These are phyloP conservation scores for Rhipidura dahli DNA, from an alignment of 2,113 vertebrate species.

Conservation along the genomic window DNA sequence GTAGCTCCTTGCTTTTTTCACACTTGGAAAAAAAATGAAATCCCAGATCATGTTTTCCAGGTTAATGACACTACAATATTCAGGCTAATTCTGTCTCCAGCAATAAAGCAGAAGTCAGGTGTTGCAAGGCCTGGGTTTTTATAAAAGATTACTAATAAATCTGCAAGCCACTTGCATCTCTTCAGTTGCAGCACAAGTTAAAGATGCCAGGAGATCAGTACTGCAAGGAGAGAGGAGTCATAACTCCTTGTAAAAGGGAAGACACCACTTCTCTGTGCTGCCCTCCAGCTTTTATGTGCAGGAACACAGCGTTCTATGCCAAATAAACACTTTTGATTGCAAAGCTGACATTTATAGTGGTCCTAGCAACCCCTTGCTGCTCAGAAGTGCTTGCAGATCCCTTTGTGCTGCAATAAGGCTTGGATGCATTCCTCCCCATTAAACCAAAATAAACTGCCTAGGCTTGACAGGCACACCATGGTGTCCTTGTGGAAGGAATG, in stretches of 20 bases:
- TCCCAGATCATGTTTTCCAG: neutral
- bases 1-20: neutral
- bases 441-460: constrained; percentile 22
- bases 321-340: neutral
- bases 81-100: neutral
- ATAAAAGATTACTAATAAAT: neutral
- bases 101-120: neutral
- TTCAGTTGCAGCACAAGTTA: neutral
- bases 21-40: neutral
- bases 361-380: constrained; percentile 20
- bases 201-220: neutral
- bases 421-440: constrained; percentile 19
- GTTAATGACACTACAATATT: neutral
- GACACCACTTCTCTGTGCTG: neutral
- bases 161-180: neutral
- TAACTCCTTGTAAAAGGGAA: neutral
- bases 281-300: neutral
- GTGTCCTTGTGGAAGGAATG: constrained; percentile 3
- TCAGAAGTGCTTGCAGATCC: neutral
- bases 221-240: neutral
- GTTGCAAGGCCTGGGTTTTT: neutral
- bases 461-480: neutral
- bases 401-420: neutral
- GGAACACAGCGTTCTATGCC: neutral
- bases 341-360: constrained; percentile 14